Base-by-base conservation (phyloP, 1,140 invertebrate species). In the Coenobita brevimanus region DNA sequence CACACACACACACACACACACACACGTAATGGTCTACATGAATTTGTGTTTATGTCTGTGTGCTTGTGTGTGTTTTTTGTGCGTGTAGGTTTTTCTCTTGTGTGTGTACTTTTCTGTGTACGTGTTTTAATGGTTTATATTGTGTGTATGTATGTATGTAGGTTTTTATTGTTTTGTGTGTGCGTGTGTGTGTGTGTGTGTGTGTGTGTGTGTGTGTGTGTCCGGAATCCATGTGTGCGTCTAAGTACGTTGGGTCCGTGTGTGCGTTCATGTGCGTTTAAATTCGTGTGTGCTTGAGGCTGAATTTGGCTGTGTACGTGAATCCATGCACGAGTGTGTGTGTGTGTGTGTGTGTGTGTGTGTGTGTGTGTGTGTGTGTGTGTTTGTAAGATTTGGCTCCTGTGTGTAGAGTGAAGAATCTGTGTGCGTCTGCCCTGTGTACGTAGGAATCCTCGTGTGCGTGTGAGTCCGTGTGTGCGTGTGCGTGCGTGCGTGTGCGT, bases 131-230 rank as follows among this genome's bases (percentile, higher is more conserved):
- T 57, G 54, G 10, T 10, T 57, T 57, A 13, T 10, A 13, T 10
- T 57, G 10, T 57, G 54, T 57, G 54, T 57, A n/a, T 57, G 54
- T 57, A n/a, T 57, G 54, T 78, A 8, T 78, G 41, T 78, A n/a
- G 41, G 73, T n/a, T n/a, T n/a, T n/a, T n/a, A n/a, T n/a, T n/a
- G n/a, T n/a, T n/a, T n/a, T n/a, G n/a, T n/a, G n/a, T 78, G 41
- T 78, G 50, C 50, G 8, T 80, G n/a, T 62, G 27, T 80, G 13
- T 80, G 50, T 60, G 78, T 80, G 10, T 78, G 75, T 78, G 36
- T 78, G 75, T 78, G 36, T 46, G 41, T 78, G 36, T 46, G 75
- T 78, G 3, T 80, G 38, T 78, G 10, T 76, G 10, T 76, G 1
- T 41, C 6, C 1, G 15, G 43, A 41, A 43, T 46, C 24, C 50